Conservation (phyloP, 2,888 invertebrate genomes). For the Penaeus monodon region DNA sequence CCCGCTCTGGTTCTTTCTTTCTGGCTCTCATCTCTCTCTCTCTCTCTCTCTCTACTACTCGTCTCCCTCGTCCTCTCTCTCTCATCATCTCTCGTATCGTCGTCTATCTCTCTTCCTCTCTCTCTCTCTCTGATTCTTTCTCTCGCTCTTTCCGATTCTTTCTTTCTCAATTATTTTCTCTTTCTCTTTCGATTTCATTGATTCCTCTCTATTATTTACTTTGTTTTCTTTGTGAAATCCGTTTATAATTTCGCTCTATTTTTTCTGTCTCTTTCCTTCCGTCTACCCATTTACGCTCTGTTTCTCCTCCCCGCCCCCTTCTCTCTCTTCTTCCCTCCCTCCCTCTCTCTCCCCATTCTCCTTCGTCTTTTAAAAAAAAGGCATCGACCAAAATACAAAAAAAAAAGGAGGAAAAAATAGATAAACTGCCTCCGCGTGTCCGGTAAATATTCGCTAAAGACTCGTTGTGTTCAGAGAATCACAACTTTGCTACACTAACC, state of each 20-base stretch:
- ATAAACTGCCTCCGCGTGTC: too few relatives aligned
- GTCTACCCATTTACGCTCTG: too few relatives aligned
- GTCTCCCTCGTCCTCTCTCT: neutral
- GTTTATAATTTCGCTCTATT: neutral
- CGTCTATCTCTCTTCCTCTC: neutral
- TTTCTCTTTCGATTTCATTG: neutral
- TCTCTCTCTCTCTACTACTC: neutral
- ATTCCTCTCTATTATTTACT: neutral
- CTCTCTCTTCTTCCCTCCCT: neutral
- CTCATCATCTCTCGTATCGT: too few relatives aligned
- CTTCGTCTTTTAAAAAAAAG: neutral
- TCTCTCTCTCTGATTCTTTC: neutral
- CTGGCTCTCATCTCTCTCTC: neutral
- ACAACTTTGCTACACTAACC: too few relatives aligned
- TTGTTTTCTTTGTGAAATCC: too few relatives aligned
- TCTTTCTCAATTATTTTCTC: neutral
- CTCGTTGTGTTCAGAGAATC: too few relatives aligned
- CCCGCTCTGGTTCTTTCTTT: too few relatives aligned
- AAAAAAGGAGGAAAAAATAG: too few relatives aligned
- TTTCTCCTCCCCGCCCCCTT: neutral
- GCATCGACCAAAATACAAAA: too few relatives aligned
- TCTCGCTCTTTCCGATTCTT: neutral
- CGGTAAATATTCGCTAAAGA: too few relatives aligned
- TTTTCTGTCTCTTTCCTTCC: too few relatives aligned
- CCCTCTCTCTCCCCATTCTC: neutral